A percentile compares a stretch with the other conserved stretches of the same genome.
phyloP scores from a whole-genome alignment of 2,797 vertebrate species.

The Bovichtus variegatus region DNA sequence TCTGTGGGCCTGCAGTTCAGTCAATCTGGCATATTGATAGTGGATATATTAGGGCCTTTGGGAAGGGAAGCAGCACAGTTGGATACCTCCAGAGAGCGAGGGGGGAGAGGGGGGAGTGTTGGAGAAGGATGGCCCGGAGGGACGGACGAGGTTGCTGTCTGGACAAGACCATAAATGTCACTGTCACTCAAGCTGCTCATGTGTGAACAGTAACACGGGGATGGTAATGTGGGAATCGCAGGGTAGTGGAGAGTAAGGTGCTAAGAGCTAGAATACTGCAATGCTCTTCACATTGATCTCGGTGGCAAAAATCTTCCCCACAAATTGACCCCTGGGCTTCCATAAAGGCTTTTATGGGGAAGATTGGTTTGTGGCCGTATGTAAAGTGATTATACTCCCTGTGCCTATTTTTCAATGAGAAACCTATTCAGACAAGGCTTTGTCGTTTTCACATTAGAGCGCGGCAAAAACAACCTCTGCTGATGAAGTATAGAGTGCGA shows the following conservation, averaged over 20 bases:
- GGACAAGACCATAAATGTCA: conserved; percentile 76
- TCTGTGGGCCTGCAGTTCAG: conserved; percentile 41
- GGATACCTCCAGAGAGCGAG: conserved; percentile 40
- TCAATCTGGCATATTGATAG: conserved; percentile 64
- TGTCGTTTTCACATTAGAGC: conserved; percentile 8
- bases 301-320: conserved; percentile 12
- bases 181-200: conserved; percentile 73
- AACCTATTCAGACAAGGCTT: conserved; percentile 17
- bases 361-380: conserved; percentile 11
- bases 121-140: conserved; percentile 43
- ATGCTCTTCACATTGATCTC: conserved; percentile 25
- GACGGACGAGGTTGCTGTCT: conserved; percentile 35
- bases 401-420: conserved; percentile 5
- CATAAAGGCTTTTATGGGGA: background rate
- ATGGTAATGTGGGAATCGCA: conserved; percentile 38
- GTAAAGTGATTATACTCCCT: conserved; percentile 1
- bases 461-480: conserved; percentile 1
- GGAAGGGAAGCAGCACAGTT: conserved; percentile 37
- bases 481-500: background rate
- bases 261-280: conserved; percentile 44
- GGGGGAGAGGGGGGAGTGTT: background rate
- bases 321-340: conserved; percentile 1
- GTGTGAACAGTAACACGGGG: conserved; percentile 62
- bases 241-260: conserved; percentile 34
- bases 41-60: conserved; percentile 39